Base-by-base conservation (phyloP, 2,888 invertebrate genomes). In the Tineola bisselliella region DNA sequence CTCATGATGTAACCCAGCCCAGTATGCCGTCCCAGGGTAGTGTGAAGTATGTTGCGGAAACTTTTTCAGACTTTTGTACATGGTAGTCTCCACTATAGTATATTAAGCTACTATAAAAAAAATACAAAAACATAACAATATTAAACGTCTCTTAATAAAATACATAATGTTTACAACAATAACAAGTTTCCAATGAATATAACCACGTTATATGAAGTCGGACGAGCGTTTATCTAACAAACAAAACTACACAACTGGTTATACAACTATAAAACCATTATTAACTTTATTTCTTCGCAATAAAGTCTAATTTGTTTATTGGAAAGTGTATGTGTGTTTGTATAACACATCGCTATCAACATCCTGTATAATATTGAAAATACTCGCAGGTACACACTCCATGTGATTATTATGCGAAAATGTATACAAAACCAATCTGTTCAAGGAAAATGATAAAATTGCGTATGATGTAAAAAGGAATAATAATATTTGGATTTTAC, bases 401-500 rank as follows among this genome's bases (percentile, higher is more conserved):
- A 48, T n/a, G 15, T 15, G 38, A 48, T 48, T 48, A 48, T 17
- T 48, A 48, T 48, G 3, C 13, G 15, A 48, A 48, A 10, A 15
- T 17, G 17, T 48, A 48, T 48, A 13, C 13, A 17, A 17, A 48
- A 48, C 15, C 13, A 48, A 48, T 48, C 8, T 48, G 15, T 48
- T 48, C 13, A n/a, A 48, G 48, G 15, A 48, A 48, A 48, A 48
- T 48, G 48, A 48, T 48, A 48, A 15, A 48, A 48, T 48, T 48
- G 48, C 3, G n/a, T 48, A 15, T 6, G 2, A 48, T 17, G 15
- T 48, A 15, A 15, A 38, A 3, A 10, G 38, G n/a, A 25, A 25
- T 25, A 25, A 25, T 25, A 25, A 25, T n/a, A n/a, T n/a, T 6
- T 25, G 25, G 25, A 25, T 25, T 25, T 25, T 25, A 25, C 25